Evolutionary conservation across 2,113 vertebrate species (phyloP), one percentile per base, ranked within the genome.

Genomic region (Rousettus leschenaultii): DNA sequence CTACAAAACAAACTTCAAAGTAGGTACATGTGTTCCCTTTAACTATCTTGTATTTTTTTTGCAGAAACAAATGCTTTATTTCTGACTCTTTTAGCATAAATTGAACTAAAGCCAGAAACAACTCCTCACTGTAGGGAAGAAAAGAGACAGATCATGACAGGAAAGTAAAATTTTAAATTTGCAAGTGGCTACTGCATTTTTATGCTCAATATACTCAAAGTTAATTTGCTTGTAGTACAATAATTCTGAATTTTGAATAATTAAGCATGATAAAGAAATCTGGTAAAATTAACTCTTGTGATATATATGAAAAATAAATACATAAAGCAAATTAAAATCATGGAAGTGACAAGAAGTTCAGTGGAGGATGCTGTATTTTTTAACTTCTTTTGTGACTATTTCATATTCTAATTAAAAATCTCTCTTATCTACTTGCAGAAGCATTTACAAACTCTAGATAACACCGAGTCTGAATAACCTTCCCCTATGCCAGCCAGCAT

Each of bases 331-430:
- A 95, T 93, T 93, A 90, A 92, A 95, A 65, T 87, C 57, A 9
- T 2, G 38, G 86, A 71, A 24, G 48, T 1, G 15, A 88, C 24
- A 48, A 30, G 45, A 55, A 55, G 35, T 84, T 94, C 70, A 13
- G 55, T n/a, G 51, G 5, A 16, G 28, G 51, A 71, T 16, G 21
- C 30, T 35, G 1, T 51, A 59, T 89, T 82, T 95, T 63, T 21
- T 53, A 35, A 51, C 51, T 24, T 78, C 73, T 92, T 80, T 91
- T 90, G 94, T 94, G 51, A 48, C 19, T 68, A 5, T 38, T 68
- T 85, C 55, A 77, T 78, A 86, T 92, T 71, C 66, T 97, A 88
- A 96, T 96, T 90, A 86, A 91, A 96, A 96, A 77, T 87, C 45
- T 57, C 24, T 82, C 85, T 94, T 87, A 86, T 86, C 91, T 85